Evolutionary conservation across 1,140 invertebrate species (phyloP).

Genomic region (Brachystomella parvula): DNA sequence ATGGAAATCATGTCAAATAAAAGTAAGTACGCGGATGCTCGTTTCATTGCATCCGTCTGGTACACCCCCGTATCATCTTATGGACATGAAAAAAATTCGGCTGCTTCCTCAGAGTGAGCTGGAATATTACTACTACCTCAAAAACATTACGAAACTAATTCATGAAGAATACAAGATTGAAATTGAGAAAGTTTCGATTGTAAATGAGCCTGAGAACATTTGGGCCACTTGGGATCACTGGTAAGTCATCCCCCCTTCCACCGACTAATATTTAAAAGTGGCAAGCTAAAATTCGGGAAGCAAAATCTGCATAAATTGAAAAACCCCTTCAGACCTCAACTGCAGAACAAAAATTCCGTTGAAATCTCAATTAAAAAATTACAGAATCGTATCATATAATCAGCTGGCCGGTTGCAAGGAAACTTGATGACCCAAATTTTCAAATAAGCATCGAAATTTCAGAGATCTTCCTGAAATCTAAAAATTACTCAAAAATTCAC

Average conservation of each 20-base stretch:
- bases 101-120: slow-evolving; percentile 10
- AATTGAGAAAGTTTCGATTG: slow-evolving; percentile 22
- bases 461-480: too few relatives aligned
- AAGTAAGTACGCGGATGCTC: neutral
- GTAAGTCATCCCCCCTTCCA: neutral
- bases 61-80: slow-evolving; percentile 23
- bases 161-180: neutral
- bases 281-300: too few relatives aligned
- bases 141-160: slow-evolving; percentile 22
- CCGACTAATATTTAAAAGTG: too few relatives aligned
- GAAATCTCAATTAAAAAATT: too few relatives aligned
- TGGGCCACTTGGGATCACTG: slow-evolving; percentile 26
- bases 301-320: too few relatives aligned
- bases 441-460: too few relatives aligned
- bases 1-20: neutral
- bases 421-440: too few relatives aligned
- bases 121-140: slow-evolving; percentile 19
- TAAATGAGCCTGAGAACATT: slow-evolving; percentile 30
- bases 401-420: too few relatives aligned
- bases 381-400: too few relatives aligned
- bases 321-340: too few relatives aligned
- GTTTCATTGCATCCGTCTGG: slow-evolving; percentile 24
- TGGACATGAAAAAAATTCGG: slow-evolving; percentile 7
- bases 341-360: too few relatives aligned
- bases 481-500: too few relatives aligned